These are phyloP conservation scores for Hippocampus mohnikei DNA, from an alignment of 2,113 vertebrate genomes.

Conservation along the genomic window DNA sequence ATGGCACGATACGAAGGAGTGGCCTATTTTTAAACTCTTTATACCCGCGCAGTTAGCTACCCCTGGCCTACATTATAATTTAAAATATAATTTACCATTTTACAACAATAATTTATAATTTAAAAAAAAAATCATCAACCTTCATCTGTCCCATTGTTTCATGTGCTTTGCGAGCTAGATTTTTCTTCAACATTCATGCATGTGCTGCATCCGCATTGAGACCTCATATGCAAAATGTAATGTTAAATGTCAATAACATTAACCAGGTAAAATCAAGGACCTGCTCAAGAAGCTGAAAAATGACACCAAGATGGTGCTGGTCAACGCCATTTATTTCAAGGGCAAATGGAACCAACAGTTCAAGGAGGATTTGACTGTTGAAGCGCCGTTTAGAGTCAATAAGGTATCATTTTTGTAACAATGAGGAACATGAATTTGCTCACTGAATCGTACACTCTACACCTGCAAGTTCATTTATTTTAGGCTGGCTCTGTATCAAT, in stretches of 20 bases:
- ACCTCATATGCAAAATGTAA: neutral
- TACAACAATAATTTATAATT: neutral
- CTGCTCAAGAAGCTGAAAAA: conserved; percentile 56
- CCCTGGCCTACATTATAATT: neutral
- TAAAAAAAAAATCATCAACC: no score
- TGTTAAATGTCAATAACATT: neutral
- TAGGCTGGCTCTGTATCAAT: neutral
- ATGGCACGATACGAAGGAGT: neutral
- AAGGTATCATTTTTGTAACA: conserved; percentile 40
- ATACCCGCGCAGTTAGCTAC: neutral
- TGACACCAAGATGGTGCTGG: conserved; percentile 75
- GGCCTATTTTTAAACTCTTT: neutral
- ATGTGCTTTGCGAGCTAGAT: neutral
- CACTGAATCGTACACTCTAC: neutral
- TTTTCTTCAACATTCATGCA: neutral
- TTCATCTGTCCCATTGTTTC: neutral
- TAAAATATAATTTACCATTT: neutral
- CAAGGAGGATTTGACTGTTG: conserved; percentile 44
- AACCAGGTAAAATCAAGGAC: conserved; percentile 81
- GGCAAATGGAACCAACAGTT: conserved; percentile 80
- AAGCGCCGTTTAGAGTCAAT: conserved; percentile 67
- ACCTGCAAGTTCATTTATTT: neutral
- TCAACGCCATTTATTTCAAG: conserved; percentile 91
- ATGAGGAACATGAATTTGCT: neutral
- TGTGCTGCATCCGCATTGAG: neutral